phyloP scores from a whole-genome alignment of 1,140 invertebrate species.

The Lasaia peninsularis region DNA sequence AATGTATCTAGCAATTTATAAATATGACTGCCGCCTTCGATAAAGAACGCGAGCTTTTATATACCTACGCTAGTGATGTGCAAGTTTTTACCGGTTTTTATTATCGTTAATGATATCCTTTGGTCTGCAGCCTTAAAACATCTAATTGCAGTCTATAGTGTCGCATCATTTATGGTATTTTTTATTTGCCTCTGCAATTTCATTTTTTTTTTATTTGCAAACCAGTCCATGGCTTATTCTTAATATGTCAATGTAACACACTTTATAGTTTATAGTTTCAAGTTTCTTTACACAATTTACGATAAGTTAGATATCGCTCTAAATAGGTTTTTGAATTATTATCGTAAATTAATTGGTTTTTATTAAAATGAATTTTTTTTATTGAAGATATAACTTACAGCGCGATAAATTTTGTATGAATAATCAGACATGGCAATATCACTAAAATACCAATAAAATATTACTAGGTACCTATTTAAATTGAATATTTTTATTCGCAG shows the following conservation, averaged over 20 bases:
- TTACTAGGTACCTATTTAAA: no score
- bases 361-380: no score
- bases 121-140: conserved; percentile 18
- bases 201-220: conserved; percentile 43
- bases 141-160: conserved; percentile 29
- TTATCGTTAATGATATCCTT: conserved; percentile 34
- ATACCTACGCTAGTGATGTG: conserved; percentile 2
- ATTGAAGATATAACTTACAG: no score
- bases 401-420: no score
- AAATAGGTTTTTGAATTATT: neutral
- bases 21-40: neutral
- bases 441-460: no score
- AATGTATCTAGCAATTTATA: conserved; percentile 10
- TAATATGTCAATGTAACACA: conserved; percentile 66
- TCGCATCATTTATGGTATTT: conserved; percentile 51
- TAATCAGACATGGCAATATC: no score
- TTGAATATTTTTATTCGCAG: no score
- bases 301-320: neutral
- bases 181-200: conserved; percentile 48
- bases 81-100: conserved; percentile 20
- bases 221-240: conserved; percentile 57
- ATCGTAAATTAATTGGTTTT: neutral
- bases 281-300: conserved; percentile 32
- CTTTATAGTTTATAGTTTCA: conserved; percentile 49
- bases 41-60: conserved; percentile 1